Evolutionary conservation across 2,113 vertebrate species (phyloP), one percentile per base, ranked within the genome.

Genomic region (Myrmophylax atrothorax): DNA sequence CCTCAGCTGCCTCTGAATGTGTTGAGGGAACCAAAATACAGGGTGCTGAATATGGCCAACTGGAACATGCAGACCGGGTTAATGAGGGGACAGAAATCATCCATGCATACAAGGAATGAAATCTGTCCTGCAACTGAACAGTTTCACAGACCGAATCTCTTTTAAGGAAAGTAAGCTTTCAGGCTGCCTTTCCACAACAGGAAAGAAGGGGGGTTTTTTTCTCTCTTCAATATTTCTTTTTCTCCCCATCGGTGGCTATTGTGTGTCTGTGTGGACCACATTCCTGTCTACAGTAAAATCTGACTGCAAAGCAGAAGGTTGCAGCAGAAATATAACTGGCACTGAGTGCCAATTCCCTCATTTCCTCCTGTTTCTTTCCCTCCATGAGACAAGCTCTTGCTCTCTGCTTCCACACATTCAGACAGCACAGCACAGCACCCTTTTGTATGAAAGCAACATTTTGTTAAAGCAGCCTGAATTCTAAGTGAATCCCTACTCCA

Each of bases 301-400:
- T 72, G 76, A 68, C 47, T 92, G n/a, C 29, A 78, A 81, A 92
- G 69, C 60, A 93, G 92, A 84, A 95, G 80, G 56, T 7, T 63
- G 44, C 42, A 93, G 38, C 79, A 89, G 80, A 90, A 88, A 56
- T 89, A 75, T 49, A 63, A 75, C 46, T 26, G 73, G 60, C 76
- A 77, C 52, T 0, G 4, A 82, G 42, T 78, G 44, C 56, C 5
- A 18, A 60, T 68, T 94, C 40, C 67, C 37, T 92, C 52, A 64
- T 92, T 94, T 93, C 79, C 72, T 90, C 52, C 56, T 82, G 11
- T 73, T 91, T 70, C 37, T 84, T 78, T 89, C 44, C 81, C 79
- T 64, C 60, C 16, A 1, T 47, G 46, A 93, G 58, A 60, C 83
- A 87, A 72, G 35, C 59, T 78, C 86, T 64, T 62, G 35, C 40